A percentile compares a stretch with the other conserved stretches of the same genome.
phyloP scores from a whole-genome alignment of 2,888 invertebrate genomes.

The Lydus trimaculatus region DNA sequence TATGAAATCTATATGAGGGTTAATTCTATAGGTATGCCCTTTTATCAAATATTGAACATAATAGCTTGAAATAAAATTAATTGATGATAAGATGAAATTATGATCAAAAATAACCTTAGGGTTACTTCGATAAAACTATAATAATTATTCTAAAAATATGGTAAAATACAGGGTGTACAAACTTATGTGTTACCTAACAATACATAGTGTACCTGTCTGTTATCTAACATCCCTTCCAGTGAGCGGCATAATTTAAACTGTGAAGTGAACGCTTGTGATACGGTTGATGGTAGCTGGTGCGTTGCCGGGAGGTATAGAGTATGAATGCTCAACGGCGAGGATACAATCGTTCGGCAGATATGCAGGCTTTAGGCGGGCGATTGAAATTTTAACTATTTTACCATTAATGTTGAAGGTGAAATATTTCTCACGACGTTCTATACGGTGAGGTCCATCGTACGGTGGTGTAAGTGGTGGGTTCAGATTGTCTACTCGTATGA shows the following conservation, averaged over 20 bases:
- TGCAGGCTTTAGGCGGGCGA: constrained; percentile 11
- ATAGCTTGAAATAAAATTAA: too few species aligned
- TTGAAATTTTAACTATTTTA: neutral
- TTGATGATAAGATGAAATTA: too few species aligned
- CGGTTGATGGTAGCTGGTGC: neutral
- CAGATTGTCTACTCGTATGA: constrained; percentile 8
- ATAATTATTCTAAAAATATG: too few species aligned
- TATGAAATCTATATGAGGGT: too few species aligned
- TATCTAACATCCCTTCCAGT: neutral
- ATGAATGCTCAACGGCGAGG: neutral
- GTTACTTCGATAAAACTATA: too few species aligned
- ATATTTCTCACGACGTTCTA: constrained; percentile 2
- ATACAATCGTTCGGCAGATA: neutral
- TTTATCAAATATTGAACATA: too few species aligned
- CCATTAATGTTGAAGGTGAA: constrained; percentile 5
- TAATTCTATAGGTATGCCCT: too few species aligned
- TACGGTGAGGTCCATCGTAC: constrained; percentile 12
- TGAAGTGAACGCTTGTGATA: neutral
- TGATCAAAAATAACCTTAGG: too few species aligned
- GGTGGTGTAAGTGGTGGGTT: neutral
- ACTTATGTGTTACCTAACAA: too few species aligned
- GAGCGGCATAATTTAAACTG: neutral
- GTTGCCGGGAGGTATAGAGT: neutral
- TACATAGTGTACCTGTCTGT: too few species aligned
- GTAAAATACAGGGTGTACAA: too few species aligned